Conservation (phyloP, 1,140 invertebrate species). For the Wasmannia auropunctata region DNA sequence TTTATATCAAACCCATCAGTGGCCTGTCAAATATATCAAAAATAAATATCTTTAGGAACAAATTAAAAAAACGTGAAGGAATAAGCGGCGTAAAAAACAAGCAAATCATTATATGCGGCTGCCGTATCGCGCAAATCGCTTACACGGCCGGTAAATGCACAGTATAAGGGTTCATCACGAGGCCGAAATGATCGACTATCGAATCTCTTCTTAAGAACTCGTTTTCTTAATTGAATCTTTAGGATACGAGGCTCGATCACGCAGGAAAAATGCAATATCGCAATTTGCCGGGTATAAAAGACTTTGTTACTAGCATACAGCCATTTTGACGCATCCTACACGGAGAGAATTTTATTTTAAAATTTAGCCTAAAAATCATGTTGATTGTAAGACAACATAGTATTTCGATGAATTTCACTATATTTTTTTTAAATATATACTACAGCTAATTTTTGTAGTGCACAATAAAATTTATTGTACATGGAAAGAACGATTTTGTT, state of each 20-base stretch:
- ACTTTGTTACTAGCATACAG: background rate
- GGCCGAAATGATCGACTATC: constrained; percentile 32
- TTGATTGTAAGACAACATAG: too few relatives aligned
- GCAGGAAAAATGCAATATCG: background rate
- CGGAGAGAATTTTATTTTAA: too few relatives aligned
- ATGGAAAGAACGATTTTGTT: too few relatives aligned
- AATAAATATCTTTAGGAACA: background rate
- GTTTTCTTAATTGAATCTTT: constrained; percentile 38
- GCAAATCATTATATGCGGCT: background rate
- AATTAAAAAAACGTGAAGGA: background rate
- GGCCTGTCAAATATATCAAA: background rate
- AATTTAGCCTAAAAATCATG: too few relatives aligned
- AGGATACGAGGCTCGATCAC: constrained; percentile 5
- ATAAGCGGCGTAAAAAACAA: background rate
- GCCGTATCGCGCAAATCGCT: background rate
- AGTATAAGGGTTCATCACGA: background rate
- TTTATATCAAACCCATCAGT: background rate
- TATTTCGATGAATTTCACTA: too few relatives aligned
- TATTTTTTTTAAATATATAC: too few relatives aligned
- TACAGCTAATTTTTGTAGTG: too few relatives aligned
- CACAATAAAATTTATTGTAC: too few relatives aligned
- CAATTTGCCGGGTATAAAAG: background rate
- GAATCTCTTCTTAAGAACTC: constrained; percentile 1
- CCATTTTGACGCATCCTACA: background rate
- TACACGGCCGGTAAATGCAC: background rate